phyloP scores from a whole-genome alignment of 2,888 invertebrate species.

The Anthoptus insignis region DNA sequence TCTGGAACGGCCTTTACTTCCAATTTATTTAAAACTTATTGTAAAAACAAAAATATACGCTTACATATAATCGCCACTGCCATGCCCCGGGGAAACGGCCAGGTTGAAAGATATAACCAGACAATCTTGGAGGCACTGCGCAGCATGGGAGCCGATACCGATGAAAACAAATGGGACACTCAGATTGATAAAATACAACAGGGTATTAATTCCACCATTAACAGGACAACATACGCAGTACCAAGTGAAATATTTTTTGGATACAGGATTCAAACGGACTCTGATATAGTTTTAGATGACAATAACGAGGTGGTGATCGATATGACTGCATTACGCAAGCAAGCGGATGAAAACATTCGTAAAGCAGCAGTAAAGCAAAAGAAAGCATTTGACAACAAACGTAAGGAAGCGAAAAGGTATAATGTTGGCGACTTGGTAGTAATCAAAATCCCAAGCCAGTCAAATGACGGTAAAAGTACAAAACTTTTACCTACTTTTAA shows the following conservation, averaged over 20 bases:
- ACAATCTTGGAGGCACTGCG: constrained; percentile 43
- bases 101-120: constrained; percentile 44
- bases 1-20: constrained; percentile 40
- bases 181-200: constrained; percentile 3
- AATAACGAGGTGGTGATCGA: background rate
- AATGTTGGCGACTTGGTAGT: constrained; percentile 47
- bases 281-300: background rate
- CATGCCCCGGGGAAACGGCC: constrained; percentile 45
- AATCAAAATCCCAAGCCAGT: constrained; percentile 46
- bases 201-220: constrained; percentile 12
- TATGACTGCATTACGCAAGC: background rate
- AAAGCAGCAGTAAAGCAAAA: constrained; percentile 44
- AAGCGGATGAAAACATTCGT: constrained; percentile 46
- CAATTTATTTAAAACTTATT: constrained; percentile 4
- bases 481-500: constrained; percentile 49
- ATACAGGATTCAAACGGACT: background rate
- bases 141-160: constrained; percentile 46
- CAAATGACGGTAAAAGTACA: constrained; percentile 50
- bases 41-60: background rate
- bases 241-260: constrained; percentile 14
- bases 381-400: constrained; percentile 40
- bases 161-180: constrained; percentile 44
- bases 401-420: constrained; percentile 44
- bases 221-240: constrained; percentile 7
- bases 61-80: constrained; percentile 40